Evolutionary conservation across 2,113 vertebrate species (phyloP).

Genomic region (Struthidea cinerea): DNA sequence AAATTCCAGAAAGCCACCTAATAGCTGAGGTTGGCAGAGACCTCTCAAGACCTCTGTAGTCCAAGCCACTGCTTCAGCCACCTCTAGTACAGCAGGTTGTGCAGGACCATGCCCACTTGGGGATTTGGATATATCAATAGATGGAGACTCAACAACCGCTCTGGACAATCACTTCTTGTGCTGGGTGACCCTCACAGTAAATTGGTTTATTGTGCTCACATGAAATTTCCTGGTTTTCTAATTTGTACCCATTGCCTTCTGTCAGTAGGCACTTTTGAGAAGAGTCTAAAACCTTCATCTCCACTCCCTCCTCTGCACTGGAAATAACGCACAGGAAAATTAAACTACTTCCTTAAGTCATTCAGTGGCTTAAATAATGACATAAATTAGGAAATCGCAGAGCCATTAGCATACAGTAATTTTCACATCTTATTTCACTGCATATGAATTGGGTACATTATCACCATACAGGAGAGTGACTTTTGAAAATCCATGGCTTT

Average conservation of each 20-base stretch:
- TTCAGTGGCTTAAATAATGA: neutral
- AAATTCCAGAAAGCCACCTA: neutral
- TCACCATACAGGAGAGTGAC: neutral
- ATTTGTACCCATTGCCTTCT: neutral
- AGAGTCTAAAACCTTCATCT: too few relatives aligned
- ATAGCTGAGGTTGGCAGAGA: neutral
- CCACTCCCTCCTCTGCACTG: neutral
- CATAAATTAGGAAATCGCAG: neutral
- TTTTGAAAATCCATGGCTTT: neutral
- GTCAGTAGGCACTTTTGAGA: neutral
- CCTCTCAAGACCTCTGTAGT: neutral
- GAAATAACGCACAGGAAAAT: neutral
- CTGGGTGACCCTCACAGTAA: neutral
- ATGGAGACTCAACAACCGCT: neutral
- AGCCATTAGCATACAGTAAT: neutral
- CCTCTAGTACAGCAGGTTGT: neutral
- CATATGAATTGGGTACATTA: neutral
- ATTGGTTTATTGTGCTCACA: neutral
- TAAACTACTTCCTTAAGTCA: neutral
- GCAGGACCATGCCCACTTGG: accelerated
- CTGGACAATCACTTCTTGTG: neutral
- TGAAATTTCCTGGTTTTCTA: neutral
- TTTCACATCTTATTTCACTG: neutral
- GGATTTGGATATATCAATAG: neutral
- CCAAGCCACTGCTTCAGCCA: neutral